These are phyloP conservation scores for Epistrophe eligans DNA, from an alignment of 2,888 invertebrate species.

Conservation along the genomic window DNA sequence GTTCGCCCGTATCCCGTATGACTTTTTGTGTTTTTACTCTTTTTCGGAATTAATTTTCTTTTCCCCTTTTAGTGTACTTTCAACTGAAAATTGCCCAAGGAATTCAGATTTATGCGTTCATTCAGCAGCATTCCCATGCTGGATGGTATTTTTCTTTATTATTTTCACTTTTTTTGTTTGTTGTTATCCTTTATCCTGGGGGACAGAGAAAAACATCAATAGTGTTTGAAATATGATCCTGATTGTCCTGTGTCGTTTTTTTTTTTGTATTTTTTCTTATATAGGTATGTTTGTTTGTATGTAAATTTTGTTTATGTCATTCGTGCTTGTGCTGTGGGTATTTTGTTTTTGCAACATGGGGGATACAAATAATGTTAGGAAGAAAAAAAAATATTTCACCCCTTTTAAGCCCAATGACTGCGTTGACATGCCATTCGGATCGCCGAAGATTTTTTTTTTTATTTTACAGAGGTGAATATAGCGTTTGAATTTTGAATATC, in stretches of 20 bases:
- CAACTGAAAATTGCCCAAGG: slow-evolving; percentile 61
- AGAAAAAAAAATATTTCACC: slow-evolving; percentile 51
- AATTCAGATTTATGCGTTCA: slow-evolving; percentile 72
- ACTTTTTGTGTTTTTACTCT: neutral
- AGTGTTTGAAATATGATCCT: slow-evolving; percentile 71
- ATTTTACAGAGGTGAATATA: slow-evolving; percentile 64
- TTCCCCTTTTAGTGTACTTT: slow-evolving; percentile 43
- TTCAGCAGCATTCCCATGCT: slow-evolving; percentile 49
- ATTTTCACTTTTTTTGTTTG: slow-evolving; percentile 6
- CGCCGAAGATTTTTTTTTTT: slow-evolving; percentile 38
- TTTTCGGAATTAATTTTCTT: slow-evolving; percentile 35
- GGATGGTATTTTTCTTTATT: slow-evolving; percentile 36
- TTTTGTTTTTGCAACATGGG: slow-evolving; percentile 62
- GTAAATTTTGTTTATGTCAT: neutral
- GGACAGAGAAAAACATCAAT: slow-evolving; percentile 55
- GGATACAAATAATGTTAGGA: slow-evolving; percentile 59
- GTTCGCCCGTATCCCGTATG: neutral
- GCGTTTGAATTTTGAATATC: slow-evolving; percentile 38
- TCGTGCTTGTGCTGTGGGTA: slow-evolving; percentile 38
- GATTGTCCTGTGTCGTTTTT: slow-evolving; percentile 52
- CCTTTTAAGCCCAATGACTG: slow-evolving; percentile 65
- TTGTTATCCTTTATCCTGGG: slow-evolving; percentile 23
- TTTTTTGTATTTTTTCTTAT: slow-evolving; percentile 19
- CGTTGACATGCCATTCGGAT: slow-evolving; percentile 70
- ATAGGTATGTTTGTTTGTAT: neutral